These are phyloP conservation scores for Slavum lentiscoides DNA, from an alignment of 2,888 invertebrate genomes.

Conservation along the genomic window DNA sequence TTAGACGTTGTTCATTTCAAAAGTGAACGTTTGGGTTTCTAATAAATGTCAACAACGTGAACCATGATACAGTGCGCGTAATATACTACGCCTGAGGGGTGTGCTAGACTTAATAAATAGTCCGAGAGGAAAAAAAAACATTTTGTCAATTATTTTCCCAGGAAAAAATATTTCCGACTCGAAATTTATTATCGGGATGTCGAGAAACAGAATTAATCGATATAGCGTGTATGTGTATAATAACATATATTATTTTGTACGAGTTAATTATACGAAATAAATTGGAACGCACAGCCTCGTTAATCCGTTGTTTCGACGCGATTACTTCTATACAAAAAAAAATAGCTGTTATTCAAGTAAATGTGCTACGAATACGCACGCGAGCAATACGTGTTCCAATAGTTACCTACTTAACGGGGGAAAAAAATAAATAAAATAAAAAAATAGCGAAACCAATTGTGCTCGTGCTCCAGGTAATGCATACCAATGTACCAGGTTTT, in stretches of 20 bases:
- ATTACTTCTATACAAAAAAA: neutral
- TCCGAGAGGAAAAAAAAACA: neutral
- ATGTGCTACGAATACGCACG: neutral
- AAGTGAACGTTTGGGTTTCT: neutral
- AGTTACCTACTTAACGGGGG: neutral
- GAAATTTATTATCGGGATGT: neutral
- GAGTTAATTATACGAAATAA: slow-evolving; percentile 11
- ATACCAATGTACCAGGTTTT: neutral
- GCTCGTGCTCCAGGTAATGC: neutral
- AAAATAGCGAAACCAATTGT: neutral
- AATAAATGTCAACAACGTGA: slow-evolving; percentile 13
- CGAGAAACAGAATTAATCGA: neutral
- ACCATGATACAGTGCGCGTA: neutral
- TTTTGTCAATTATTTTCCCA: neutral
- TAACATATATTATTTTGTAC: neutral
- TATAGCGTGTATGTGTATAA: neutral
- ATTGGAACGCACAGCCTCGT: neutral
- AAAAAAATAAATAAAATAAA: no score
- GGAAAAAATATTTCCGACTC: neutral
- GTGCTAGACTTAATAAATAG: neutral
- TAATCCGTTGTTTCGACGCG: neutral
- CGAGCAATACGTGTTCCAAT: neutral
- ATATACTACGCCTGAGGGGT: neutral
- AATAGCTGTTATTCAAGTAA: neutral
- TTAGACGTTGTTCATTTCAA: neutral